Base-by-base conservation (phyloP, 30 jellyfish, hydroid and myxozoan genomes). In the Pseudorhiza aurosa region DNA sequence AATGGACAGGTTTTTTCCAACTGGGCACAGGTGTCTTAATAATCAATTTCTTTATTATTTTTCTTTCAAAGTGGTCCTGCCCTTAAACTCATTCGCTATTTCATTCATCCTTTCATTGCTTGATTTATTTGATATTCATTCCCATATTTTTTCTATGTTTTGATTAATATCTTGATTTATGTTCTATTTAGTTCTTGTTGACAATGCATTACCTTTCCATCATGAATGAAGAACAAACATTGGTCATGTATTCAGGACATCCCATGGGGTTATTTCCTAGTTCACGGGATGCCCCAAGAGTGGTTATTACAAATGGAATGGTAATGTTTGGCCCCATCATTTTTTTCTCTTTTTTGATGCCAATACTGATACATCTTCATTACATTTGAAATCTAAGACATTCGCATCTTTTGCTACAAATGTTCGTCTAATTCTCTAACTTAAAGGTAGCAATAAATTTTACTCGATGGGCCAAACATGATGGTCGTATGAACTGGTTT, bases 231-330 rank as follows among this genome's bases (percentile, higher is more conserved):
- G 89, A 85, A 46, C 98, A 91, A 55, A 91, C 98, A 29, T 60
- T 91, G 57, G 87, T 67, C 43, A 85, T 91, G 96, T 91, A 86
- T 32, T 91, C 98, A 58, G 98, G 98, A 19, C 98, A 91, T 46
- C 98, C 98, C 30, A 77, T 85, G 93, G 98, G 98, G 15, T 51
- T 91, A 15, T 91, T 91, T 55, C 98, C 98, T 9, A 91, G 98
- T 58, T 85, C 95, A 22, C 86, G 88, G 0, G 46, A 85, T 46
- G 87, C 98, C 0, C 98, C 98, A 30, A 85, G 98, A 60, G 96
- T 68, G 45, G 96, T 91, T 4, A 74, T 91, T 58, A 91, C 98
- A 21, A 91, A 91, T 69, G 98, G 98, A 67, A 91, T 91, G 98
- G 98, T 85, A 39, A 19, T 90, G n/a, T n/a, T n/a, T n/a, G n/a